Evolutionary conservation across 2,888 invertebrate species (phyloP).

Genomic region (Monochamus alternatus): DNA sequence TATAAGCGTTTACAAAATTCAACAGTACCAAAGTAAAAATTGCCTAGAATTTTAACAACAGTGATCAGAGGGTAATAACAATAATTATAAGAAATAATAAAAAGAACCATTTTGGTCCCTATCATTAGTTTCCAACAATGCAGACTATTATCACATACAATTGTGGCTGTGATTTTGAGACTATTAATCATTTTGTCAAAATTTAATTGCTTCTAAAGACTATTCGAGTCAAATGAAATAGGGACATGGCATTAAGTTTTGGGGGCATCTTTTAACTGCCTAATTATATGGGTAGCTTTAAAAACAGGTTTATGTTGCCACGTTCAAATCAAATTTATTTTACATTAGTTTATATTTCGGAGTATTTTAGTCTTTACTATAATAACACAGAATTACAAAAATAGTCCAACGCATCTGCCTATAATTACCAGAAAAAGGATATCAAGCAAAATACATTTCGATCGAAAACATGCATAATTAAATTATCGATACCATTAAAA

Average conservation of each 20-base stretch:
- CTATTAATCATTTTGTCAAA: conserved; percentile 70
- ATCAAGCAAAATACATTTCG: background rate
- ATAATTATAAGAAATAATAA: conserved; percentile 65
- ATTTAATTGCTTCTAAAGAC: conserved; percentile 68
- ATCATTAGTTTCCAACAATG: conserved; percentile 63
- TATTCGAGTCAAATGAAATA: conserved; percentile 60
- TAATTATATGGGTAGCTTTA: conserved; percentile 62
- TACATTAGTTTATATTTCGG: conserved; percentile 53
- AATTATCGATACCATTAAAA: too few species aligned
- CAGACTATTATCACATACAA: conserved; percentile 66
- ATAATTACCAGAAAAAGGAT: conserved; percentile 42
- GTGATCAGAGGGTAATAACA: conserved; percentile 64
- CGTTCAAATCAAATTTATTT: conserved; percentile 56
- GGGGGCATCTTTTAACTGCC: conserved; percentile 60
- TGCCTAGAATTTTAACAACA: conserved; percentile 59
- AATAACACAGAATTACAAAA: conserved; percentile 50
- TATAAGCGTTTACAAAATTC: conserved; percentile 34
- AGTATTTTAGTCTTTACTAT: conserved; percentile 47
- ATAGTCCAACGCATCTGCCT: conserved; percentile 48
- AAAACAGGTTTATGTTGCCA: conserved; percentile 56
- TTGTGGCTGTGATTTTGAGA: conserved; percentile 64
- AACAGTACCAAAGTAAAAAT: conserved; percentile 46
- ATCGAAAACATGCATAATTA: background rate
- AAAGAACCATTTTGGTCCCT: conserved; percentile 61
- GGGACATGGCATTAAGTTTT: conserved; percentile 60